Conservation (phyloP, 2,113 vertebrate species). For the Taurulus bubalis region DNA sequence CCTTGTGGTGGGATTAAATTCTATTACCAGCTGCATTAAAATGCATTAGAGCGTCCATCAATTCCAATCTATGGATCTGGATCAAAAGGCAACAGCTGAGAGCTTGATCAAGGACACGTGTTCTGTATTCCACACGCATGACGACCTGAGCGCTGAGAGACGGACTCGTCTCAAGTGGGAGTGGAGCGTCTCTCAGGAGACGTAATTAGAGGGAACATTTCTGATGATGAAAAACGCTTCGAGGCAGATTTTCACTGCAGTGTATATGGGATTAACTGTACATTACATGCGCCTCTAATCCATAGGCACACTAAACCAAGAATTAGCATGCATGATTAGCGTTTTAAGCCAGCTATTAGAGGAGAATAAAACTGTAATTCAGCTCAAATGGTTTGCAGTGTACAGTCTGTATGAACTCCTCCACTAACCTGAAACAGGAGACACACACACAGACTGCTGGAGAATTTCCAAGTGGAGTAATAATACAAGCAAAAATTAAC, state of each 20-base stretch:
- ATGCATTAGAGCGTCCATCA: constrained; percentile 31
- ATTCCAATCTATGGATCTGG: constrained; percentile 33
- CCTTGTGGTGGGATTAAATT: constrained; percentile 18
- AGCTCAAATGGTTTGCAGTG: constrained; percentile 61
- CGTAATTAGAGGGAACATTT: constrained; percentile 71
- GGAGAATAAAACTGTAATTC: constrained; percentile 71
- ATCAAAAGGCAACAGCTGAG: constrained; percentile 21
- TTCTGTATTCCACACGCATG: constrained; percentile 49
- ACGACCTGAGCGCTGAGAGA: constrained; percentile 25
- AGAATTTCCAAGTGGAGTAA: constrained; percentile 1
- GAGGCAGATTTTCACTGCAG: constrained; percentile 57
- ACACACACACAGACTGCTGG: constrained; percentile 36
- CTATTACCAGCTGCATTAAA: constrained; percentile 41
- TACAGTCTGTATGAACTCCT: constrained; percentile 37
- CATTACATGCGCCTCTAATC: constrained; percentile 76
- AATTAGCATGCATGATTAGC: constrained; percentile 76
- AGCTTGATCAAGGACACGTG: constrained; percentile 43
- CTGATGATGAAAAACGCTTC: constrained; percentile 68
- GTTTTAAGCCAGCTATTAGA: constrained; percentile 73
- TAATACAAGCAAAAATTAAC: constrained; percentile 22
- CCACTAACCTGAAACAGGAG: constrained; percentile 28
- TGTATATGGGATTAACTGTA: constrained; percentile 75
- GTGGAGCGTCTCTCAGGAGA: constrained; percentile 64
- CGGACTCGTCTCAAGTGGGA: constrained; percentile 55
- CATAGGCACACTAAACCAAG: constrained; percentile 65